Evolutionary conservation across 2,113 vertebrate genomes (phyloP).

Genomic region (Brienomyrus brachyistius): DNA sequence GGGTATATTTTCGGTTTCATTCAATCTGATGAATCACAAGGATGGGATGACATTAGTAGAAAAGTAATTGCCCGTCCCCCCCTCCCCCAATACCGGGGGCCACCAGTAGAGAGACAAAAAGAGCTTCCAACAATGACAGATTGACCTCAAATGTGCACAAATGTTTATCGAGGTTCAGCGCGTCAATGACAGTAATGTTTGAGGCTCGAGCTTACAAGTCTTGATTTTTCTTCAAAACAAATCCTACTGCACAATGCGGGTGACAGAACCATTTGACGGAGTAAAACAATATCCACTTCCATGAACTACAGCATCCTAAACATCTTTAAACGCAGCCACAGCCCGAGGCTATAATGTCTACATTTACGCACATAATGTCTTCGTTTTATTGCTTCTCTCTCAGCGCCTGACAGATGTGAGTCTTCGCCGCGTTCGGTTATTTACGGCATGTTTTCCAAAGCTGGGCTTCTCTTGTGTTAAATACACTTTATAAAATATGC

Average conservation of each 20-base stretch:
- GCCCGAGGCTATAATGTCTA: background rate
- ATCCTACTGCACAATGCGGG: background rate
- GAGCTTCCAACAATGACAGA: background rate
- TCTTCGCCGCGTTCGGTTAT: background rate
- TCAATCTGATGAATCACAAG: background rate
- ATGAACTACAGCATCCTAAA: background rate
- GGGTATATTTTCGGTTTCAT: background rate
- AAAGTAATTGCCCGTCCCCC: background rate
- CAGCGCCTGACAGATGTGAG: background rate
- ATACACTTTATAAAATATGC: background rate
- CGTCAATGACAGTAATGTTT: background rate
- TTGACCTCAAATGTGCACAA: background rate
- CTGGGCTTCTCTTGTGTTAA: background rate
- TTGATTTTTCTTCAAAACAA: background rate
- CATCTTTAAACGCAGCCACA: background rate
- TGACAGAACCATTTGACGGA: background rate
- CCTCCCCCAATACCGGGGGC: background rate
- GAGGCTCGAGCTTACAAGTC: background rate
- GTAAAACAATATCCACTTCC: background rate
- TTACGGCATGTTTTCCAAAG: background rate
- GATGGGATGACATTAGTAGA: background rate
- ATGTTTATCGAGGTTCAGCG: background rate
- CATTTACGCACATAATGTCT: background rate
- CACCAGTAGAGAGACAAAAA: background rate
- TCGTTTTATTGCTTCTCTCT: background rate